Base-by-base conservation (phyloP, 2,797 vertebrate species). In the Tolypeutes matacus region DNA sequence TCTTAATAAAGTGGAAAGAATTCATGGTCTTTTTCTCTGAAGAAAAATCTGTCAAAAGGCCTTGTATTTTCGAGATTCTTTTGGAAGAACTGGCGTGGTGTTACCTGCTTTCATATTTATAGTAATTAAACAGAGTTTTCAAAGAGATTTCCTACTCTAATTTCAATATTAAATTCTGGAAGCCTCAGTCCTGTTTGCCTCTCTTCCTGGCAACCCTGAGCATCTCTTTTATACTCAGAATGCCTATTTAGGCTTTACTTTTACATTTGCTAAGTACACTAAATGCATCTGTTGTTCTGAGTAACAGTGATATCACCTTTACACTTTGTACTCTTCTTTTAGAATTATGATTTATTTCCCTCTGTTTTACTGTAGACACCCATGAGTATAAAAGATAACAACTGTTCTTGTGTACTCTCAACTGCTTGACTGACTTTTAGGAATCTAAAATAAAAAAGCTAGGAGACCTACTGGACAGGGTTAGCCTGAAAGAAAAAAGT, bases 81-180 rank as follows among this genome's bases (percentile, higher is more conserved):
- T 83, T 46, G 20, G 15, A 80, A 34, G 62, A 34, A 21, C 17
- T 69, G 62, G 34, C 8, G 81, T 80, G 56, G 77, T 51, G 7
- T 36, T 82, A 39, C 25, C 83, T 81, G 60, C 12, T 42, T 92
- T 83, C 53, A 7, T 83, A 46, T 53, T 89, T 53, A 36, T 11
- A 62, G 53, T 27, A 65, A 73, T 4, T 56, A 85, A 95, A 88
- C 36, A 31, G 29, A 60, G 21, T 78, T 88, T 92, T 95, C 34
- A 72, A 67, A 91, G 34, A 83, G 7, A 7, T 34, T 88, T 86
- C 25, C 29, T 51, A 39, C 18, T 86, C 23, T 80, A 65, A 72
- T 82, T 96, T 92, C 60, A 84, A 82, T 49, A 95, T 76, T 49
- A 85, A 89, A 86, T 81, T 90, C 62, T 87, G 60, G 77, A 89